Evolutionary conservation across 2,113 vertebrate genomes (phyloP).

Genomic region (Cebus imitator): DNA sequence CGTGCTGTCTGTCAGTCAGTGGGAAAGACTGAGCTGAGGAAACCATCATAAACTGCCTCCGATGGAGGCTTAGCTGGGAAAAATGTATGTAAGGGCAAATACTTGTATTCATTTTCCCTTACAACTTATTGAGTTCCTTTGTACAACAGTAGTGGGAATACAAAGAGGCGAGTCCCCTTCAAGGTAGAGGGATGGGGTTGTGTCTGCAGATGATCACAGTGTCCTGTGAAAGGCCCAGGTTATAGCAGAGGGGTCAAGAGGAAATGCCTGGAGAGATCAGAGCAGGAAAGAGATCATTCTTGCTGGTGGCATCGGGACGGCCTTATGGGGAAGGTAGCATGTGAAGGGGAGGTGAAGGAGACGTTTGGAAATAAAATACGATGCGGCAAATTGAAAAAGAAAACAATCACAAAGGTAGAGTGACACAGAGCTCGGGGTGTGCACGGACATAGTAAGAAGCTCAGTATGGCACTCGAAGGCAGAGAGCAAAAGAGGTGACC

Average conservation of each 20-base stretch:
- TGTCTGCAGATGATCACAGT: background rate
- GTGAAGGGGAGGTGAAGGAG: background rate
- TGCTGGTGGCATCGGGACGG: background rate
- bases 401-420: background rate
- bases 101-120: background rate
- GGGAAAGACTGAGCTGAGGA: background rate
- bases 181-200: no score
- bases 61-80: background rate
- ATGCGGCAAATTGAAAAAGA: background rate
- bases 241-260: no score
- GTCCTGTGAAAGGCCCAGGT: background rate
- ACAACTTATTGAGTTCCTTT: background rate
- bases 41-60: background rate
- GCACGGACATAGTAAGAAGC: background rate
- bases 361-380: background rate
- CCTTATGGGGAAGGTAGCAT: background rate
- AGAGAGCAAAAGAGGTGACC: background rate
- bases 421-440: background rate
- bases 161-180: background rate
- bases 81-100: background rate
- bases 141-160: background rate
- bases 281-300: background rate
- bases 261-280: background rate
- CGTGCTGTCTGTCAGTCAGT: fast-evolving
- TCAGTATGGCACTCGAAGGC: fast-evolving